A percentile compares a stretch with the other conserved stretches of the same genome.
Evolutionary conservation across 1,140 invertebrate species (phyloP).

Genomic region (Diplogasteroides magnus): DNA sequence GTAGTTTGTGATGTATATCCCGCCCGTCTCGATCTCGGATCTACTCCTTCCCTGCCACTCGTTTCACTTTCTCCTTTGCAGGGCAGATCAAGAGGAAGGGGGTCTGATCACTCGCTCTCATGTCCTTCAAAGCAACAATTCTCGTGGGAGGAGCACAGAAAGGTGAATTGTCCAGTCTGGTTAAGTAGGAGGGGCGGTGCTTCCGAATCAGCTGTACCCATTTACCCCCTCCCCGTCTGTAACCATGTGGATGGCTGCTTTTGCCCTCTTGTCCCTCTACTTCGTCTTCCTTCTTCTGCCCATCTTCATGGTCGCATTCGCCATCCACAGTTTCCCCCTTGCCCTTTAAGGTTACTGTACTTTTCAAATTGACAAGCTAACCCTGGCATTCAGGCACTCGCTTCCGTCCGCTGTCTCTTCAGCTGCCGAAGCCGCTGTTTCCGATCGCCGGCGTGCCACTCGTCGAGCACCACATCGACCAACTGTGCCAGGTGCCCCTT

Average conservation of each 20-base stretch:
- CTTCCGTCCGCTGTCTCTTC: slow-evolving; percentile 89
- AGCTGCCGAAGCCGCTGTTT: slow-evolving; percentile 92
- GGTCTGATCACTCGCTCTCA: too few relatives aligned
- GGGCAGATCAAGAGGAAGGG: too few relatives aligned
- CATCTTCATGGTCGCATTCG: slow-evolving; percentile 47
- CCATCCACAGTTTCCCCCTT: slow-evolving; percentile 42
- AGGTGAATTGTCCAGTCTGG: slow-evolving; percentile 55
- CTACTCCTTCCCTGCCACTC: too few relatives aligned
- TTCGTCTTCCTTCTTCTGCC: slow-evolving; percentile 47
- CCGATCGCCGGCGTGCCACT: slow-evolving; percentile 87
- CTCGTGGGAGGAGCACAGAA: slow-evolving; percentile 67
- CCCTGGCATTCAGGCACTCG: slow-evolving; percentile 71
- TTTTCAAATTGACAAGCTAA: neutral
- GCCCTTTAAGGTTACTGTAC: slow-evolving; percentile 30
- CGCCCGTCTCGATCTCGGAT: too few relatives aligned
- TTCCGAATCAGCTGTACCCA: too few relatives aligned
- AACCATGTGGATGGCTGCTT: slow-evolving; percentile 45
- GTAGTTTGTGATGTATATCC: too few relatives aligned
- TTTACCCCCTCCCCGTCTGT: too few relatives aligned
- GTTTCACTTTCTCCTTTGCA: too few relatives aligned
- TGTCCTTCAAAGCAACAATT: slow-evolving; percentile 63
- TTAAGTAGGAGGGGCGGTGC: too few relatives aligned
- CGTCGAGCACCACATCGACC: slow-evolving; percentile 95
- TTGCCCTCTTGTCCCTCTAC: slow-evolving; percentile 51
- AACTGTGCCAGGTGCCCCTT: slow-evolving; percentile 67